Evolutionary conservation across 2,797 vertebrate genomes (phyloP).

Genomic region (Lophius americanus): DNA sequence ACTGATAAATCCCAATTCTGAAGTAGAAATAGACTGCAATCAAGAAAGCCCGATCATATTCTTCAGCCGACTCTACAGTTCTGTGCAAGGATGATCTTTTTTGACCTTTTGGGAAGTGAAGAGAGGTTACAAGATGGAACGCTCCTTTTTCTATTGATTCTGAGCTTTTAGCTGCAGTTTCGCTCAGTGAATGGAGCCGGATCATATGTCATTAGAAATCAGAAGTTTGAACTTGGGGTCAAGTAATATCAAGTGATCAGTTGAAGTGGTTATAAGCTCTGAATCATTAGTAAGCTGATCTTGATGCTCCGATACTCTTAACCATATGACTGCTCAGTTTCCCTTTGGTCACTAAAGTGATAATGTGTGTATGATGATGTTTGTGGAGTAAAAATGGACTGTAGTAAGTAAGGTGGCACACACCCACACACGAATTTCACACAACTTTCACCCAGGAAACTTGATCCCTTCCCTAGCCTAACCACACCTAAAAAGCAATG

Average conservation of each 20-base stretch:
- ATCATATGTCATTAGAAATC: conserved; percentile 13
- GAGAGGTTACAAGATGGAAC: neutral
- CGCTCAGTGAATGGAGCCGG: neutral
- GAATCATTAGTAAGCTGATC: conserved; percentile 7
- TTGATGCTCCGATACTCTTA: conserved; percentile 11
- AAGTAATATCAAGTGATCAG: neutral
- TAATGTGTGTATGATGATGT: neutral
- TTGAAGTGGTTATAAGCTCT: neutral
- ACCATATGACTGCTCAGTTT: neutral
- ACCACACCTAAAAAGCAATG: no score
- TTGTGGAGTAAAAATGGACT: neutral
- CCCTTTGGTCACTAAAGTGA: neutral
- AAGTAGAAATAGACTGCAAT: neutral
- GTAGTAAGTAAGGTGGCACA: neutral
- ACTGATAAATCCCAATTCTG: neutral
- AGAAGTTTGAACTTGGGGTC: conserved; percentile 1
- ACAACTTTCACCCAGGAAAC: neutral
- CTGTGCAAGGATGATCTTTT: neutral
- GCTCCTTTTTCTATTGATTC: neutral
- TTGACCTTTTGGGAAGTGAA: neutral
- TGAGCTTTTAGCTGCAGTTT: neutral
- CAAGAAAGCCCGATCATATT: neutral
- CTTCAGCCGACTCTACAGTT: neutral
- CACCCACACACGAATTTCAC: neutral
- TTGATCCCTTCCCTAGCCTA: no score